Base-by-base conservation (phyloP, 1,140 invertebrate genomes). In the Drosophila sucinea region DNA sequence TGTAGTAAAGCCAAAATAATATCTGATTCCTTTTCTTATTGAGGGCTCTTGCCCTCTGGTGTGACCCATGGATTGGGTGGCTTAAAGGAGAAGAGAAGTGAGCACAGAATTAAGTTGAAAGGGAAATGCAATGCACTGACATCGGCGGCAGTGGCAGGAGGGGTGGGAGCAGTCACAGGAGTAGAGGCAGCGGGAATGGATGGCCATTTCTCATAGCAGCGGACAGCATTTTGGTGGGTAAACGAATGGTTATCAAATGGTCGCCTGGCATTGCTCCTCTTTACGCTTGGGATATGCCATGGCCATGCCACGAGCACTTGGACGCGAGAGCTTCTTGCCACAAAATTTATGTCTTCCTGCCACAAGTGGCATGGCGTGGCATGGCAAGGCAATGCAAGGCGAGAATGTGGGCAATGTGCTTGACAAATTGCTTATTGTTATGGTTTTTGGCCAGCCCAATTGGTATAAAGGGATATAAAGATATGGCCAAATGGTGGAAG, bases 371-470 rank as follows among this genome's bases (percentile, higher is more conserved):
- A 69, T 64, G 81, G 80, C 79, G 67, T 80, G 81, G 81, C 81
- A 6, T 44, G 35, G 61, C 60, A 67, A 60, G 40, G 60, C 47
- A 54, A 68, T 61, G 0, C 35, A 79, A 83, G 76, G 77, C 68
- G 73, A 76, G 81, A 85, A 81, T 89, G 81, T 81, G 85, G 84
- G 75, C 84, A 90, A 89, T 84, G 85, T 81, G 77, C 77, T 81
- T 89, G 85, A 89, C 85, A 89, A 89, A 89, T 89, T 89, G 77
- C 85, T 89, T 89, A 89, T 89, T 89, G 84, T 89, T 89, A 89
- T 89, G 85, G 77, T 78, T 81, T 84, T 79, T 84, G 17, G 67
- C 67, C 67, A 67, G 33, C 47, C 56, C 72, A 64, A 61, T 69
- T 23, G 73, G 41, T 23, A 4, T 11, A 38, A 38, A 23, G 10